Evolutionary conservation across 2,888 invertebrate species (phyloP).

Genomic region (Pterostichus madidus): DNA sequence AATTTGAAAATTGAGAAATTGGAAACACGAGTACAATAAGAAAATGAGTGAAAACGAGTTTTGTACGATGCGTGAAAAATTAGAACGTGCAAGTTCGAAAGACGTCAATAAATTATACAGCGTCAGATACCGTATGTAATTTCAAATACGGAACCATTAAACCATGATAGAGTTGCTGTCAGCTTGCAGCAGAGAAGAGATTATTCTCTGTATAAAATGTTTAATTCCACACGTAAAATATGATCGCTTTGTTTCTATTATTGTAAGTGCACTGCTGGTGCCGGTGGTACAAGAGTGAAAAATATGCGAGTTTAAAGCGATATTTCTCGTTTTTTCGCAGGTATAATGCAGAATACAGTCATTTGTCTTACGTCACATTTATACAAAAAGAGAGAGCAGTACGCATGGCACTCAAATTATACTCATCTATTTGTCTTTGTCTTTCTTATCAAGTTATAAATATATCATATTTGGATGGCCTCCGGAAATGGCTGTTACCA

Average conservation of each 20-base stretch:
- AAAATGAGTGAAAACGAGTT: neutral
- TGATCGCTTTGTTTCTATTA: slow-evolving; percentile 48
- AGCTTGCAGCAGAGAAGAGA: neutral
- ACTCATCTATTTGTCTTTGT: slow-evolving; percentile 56
- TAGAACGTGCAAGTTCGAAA: neutral
- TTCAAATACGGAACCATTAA: neutral
- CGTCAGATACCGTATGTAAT: neutral
- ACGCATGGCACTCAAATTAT: slow-evolving; percentile 59
- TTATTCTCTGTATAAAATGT: slow-evolving; percentile 42
- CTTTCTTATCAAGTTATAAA: slow-evolving; percentile 58
- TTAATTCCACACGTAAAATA: slow-evolving; percentile 36
- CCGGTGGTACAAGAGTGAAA: slow-evolving; percentile 14
- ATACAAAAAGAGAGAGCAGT: slow-evolving; percentile 53
- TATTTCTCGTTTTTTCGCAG: slow-evolving; percentile 51
- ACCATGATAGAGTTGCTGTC: slow-evolving; percentile 14
- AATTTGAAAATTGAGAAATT: too few species aligned
- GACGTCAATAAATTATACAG: slow-evolving; percentile 26
- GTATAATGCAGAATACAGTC: slow-evolving; percentile 46
- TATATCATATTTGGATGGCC: slow-evolving; percentile 53
- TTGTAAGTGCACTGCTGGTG: slow-evolving; percentile 30
- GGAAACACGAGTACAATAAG: too few species aligned
- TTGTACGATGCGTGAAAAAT: neutral
- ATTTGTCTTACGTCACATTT: slow-evolving; percentile 62
- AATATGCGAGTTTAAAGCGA: slow-evolving; percentile 37
- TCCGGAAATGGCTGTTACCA: slow-evolving; percentile 18